Evolutionary conservation across 2,113 vertebrate species (phyloP).

Genomic region (Lophius piscatorius): DNA sequence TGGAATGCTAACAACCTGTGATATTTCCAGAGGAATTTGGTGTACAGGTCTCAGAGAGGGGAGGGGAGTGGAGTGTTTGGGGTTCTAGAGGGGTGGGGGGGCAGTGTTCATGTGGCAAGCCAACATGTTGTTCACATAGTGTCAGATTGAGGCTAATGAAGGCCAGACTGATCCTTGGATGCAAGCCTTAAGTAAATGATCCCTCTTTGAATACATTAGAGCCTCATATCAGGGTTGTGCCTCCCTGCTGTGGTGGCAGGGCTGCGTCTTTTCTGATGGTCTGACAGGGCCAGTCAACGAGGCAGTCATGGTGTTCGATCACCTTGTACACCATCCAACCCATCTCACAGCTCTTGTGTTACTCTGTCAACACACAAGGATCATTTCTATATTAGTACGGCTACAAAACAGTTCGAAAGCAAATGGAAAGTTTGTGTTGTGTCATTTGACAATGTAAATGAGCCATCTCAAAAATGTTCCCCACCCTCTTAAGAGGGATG

Average conservation of each 20-base stretch:
- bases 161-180: conserved; percentile 71
- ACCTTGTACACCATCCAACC: not conserved
- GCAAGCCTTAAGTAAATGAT: conserved; percentile 72
- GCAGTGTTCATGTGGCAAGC: conserved; percentile 63
- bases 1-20: conserved; percentile 78
- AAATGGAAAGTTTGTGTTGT: conserved; percentile 78
- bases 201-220: conserved; percentile 71
- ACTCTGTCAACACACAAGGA: not conserved
- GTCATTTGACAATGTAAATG: conserved; percentile 81
- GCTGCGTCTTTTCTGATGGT: conserved; percentile 44
- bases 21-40: conserved; percentile 74
- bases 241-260: conserved; percentile 28
- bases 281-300: conserved; percentile 38
- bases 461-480: conserved; percentile 59
- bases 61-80: conserved; percentile 32
- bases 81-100: conserved; percentile 35
- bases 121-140: conserved; percentile 75
- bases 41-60: conserved; percentile 50
- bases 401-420: conserved; percentile 64
- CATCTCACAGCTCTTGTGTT: not conserved
- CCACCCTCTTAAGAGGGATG: conserved; percentile 72
- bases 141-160: conserved; percentile 78
- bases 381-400: conserved; percentile 39
- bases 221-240: conserved; percentile 17
- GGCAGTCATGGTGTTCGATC: conserved; percentile 55